Base-by-base conservation (phyloP, 1,140 invertebrate genomes). In the Drosophila ohnishii region DNA sequence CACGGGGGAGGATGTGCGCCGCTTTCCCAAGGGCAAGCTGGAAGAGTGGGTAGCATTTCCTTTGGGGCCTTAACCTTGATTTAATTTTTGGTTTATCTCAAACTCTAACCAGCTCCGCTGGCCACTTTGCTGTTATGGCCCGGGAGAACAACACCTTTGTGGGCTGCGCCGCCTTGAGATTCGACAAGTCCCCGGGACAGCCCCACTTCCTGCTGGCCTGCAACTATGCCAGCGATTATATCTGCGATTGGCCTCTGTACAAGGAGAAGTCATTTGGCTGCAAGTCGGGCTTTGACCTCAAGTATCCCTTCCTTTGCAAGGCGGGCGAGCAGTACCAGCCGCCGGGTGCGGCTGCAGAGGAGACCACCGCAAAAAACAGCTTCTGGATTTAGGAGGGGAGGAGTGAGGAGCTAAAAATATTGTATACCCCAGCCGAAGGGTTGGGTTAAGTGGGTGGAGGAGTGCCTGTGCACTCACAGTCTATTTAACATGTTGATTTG, bases 401-500 rank as follows among this genome's bases (percentile, higher is more conserved):
- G 3, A 65, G 39, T 19, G 35, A 56, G 39, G 30, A 30, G 37
- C 71, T 51, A 58, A 58, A 75, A 75, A 75, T 50, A 50, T 9
- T 25, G 9, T 44, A 45, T 28, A n/a, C 6, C 28, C n/a, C 5
- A 16, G 25, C 22, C 30, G 16, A 58, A 35, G 53, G 55, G 16
- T 50, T 45, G 40, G 62, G 22, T 22, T 22, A 22, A 56, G 45
- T 47, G 35, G 16, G 6, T n/a, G 14, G 10, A 22, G 60, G 16
- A 9, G 32, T 28, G 32, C 30, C 0, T 13, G 35, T 19, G 50
- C 55, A 45, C 75, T 78, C 66, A 78, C 66, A 78, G 75, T 71
- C 69, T 75, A 86, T 86, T 82, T 87, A 87, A 82, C 79, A 76
- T 76, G 83, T 84, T 88, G 84, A 87, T 87, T 83, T 87, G 72